Evolutionary conservation across 2,113 vertebrate species (phyloP).

Genomic region (Prunella fulvescens): DNA sequence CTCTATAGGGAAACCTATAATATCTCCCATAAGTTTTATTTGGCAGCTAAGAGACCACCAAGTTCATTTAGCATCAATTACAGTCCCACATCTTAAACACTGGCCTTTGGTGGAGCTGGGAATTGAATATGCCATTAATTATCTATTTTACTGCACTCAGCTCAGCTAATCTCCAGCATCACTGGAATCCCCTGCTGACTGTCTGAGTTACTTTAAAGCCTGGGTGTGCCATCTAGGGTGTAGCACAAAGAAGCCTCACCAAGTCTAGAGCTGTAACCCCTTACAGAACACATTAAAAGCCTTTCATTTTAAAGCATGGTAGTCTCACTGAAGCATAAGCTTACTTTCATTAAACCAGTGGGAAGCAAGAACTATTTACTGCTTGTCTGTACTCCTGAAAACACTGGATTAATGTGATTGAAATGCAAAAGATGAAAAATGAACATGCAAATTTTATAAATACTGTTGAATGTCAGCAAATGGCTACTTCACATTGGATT

Average conservation of each 20-base stretch:
- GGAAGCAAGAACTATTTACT: not conserved
- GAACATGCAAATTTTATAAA: not conserved
- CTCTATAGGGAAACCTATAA: not conserved
- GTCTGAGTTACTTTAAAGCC: slow-evolving; percentile 21
- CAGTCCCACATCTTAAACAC: not conserved
- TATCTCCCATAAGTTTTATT: not conserved
- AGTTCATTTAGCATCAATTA: slow-evolving; percentile 34
- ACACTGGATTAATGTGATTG: not conserved
- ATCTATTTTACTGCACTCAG: slow-evolving; percentile 17
- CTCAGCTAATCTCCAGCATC: slow-evolving; percentile 25
- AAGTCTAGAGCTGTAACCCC: not conserved
- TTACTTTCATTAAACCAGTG: not conserved
- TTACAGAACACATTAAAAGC: slow-evolving; percentile 5
- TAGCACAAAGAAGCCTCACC: slow-evolving; percentile 12
- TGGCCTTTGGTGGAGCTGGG: not conserved
- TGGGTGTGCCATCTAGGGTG: not conserved
- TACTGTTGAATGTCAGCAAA: not conserved
- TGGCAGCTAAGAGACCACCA: not conserved
- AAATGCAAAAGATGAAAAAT: not conserved
- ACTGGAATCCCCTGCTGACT: slow-evolving; percentile 37
- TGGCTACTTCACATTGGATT: not conserved
- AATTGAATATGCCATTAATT: slow-evolving; percentile 43
- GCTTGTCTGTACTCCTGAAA: not conserved
- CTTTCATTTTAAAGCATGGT: not conserved
- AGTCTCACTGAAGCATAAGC: not conserved